Percentiles rank a stretch among this genome's conserved stretches.
Conservation (phyloP, 30 jellyfish, hydroid and myxozoan genomes). For the Aurelia coerulea region DNA sequence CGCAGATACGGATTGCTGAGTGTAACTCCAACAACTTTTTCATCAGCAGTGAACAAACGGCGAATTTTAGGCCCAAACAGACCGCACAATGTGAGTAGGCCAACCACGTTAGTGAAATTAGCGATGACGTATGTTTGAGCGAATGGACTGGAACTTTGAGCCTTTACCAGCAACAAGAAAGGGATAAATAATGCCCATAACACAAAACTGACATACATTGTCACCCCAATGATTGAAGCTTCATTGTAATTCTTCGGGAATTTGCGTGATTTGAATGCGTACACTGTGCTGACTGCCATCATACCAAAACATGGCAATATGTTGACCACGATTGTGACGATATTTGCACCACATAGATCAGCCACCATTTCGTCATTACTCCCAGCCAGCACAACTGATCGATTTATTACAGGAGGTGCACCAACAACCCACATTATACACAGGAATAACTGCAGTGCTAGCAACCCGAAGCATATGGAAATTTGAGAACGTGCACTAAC, state of each 20-base stretch:
- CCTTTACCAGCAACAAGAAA: conserved; percentile 22
- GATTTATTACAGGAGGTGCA: conserved; percentile 64
- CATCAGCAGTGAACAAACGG: background rate
- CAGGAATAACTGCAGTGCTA: conserved; percentile 74
- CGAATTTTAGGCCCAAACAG: conserved; percentile 29
- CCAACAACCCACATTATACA: conserved; percentile 81
- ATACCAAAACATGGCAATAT: conserved; percentile 43
- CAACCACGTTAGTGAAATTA: conserved; percentile 30
- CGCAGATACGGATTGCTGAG: too few relatives aligned
- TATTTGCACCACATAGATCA: conserved; percentile 27
- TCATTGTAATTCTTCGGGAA: conserved; percentile 72
- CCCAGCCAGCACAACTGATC: conserved; percentile 16
- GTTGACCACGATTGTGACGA: conserved; percentile 23
- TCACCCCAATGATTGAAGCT: conserved; percentile 45
- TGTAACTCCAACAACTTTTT: too few relatives aligned
- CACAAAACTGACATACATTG: conserved; percentile 57
- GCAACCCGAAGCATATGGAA: conserved; percentile 68
- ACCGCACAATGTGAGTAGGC: conserved; percentile 17
- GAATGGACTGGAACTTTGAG: conserved; percentile 18
- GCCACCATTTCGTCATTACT: conserved; percentile 43
- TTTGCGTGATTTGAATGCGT: conserved; percentile 67
- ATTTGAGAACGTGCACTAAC: conserved; percentile 82
- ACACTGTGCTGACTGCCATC: conserved; percentile 54
- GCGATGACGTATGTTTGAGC: conserved; percentile 39
- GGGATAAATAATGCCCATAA: conserved; percentile 65